Base-by-base conservation (phyloP, 2,113 vertebrate genomes). In the Chamaetylas fuelleborni region DNA sequence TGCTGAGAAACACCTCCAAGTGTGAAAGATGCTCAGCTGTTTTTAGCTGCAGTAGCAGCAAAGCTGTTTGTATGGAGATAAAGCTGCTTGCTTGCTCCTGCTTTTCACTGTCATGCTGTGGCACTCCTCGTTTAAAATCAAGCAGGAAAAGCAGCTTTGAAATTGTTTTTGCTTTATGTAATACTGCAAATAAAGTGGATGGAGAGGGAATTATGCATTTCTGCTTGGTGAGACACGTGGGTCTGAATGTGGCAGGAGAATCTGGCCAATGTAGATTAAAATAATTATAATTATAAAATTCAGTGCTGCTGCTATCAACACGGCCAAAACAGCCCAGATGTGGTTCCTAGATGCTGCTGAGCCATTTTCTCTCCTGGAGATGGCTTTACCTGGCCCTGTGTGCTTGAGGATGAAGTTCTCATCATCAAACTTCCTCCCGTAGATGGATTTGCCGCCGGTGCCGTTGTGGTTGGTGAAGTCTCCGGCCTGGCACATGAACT, bases 391-490 rank as follows among this genome's bases (percentile, higher is more conserved):
- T 98, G 99, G 97, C 43, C 97, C 98, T 0, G 99, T 99, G 98
- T 99, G 99, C 89, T 99, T 99, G 70, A 99, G 98, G 69, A 99
- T 99, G 90, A 99, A 99, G 97, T 99, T 99, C 80, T 99, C 99
- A 31, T 99, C 99, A 6, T 99, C 99, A 66, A 99, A 99, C 96
- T 99, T 99, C 93, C 97, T 98, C 12, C 99, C 99, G 0, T 99
- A 99, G 97, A 99, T 99, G 54, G 99, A 99, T 92, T 99, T 99
- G 51, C 99, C 99, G 0, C 99, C 99, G 0, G 99, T 99, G 97
- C 99, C 99, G 0, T 99, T 99, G 97, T 99, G 99, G 97, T 99
- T 99, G 92, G 99, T 99, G 98, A 99, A 99, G 74, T 99, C 99
- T 0, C 99, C 99, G 0, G 98, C 99, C 96, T 99, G 99, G 94